Conservation (phyloP, 2,888 invertebrate genomes). For the Lathronympha strigana region DNA sequence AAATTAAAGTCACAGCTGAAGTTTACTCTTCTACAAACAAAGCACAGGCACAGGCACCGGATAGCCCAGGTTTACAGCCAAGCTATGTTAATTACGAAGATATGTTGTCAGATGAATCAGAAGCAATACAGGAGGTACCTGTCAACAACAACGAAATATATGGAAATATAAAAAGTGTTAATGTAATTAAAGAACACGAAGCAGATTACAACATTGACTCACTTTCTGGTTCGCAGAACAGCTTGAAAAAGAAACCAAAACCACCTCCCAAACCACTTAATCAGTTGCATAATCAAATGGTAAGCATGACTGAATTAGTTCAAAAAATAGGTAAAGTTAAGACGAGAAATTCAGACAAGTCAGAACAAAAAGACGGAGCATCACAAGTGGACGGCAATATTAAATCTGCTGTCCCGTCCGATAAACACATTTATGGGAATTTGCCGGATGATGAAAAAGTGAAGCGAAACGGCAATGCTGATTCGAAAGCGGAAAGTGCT, state of each 20-base stretch:
- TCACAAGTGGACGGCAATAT: conserved; percentile 4
- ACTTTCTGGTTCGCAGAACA: conserved; percentile 27
- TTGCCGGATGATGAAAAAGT: conserved; percentile 60
- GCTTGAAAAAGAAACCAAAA: conserved; percentile 53
- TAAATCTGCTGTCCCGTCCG: neutral
- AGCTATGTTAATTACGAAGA: conserved; percentile 21
- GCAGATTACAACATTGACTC: neutral
- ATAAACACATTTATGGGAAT: conserved; percentile 45
- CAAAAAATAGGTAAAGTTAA: conserved; percentile 10
- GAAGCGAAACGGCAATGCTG: conserved; percentile 20
- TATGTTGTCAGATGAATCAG: neutral
- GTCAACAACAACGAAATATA: conserved; percentile 13
- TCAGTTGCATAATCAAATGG: conserved; percentile 14
- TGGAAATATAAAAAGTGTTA: conserved; percentile 27
- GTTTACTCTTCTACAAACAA: neutral
- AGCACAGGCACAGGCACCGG: neutral
- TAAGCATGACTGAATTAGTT: conserved; percentile 23
- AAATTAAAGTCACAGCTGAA: conserved; percentile 5
- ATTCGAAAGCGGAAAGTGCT: conserved; percentile 14
- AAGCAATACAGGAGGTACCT: neutral
- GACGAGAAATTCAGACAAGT: neutral
- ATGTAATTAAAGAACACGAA: neutral
- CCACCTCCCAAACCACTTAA: conserved; percentile 51
- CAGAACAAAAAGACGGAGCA: neutral
- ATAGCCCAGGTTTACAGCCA: conserved; percentile 8